Evolutionary conservation across 2,888 invertebrate genomes (phyloP), one percentile per base, ranked within the genome.

Genomic region (Eupeodes luniger): DNA sequence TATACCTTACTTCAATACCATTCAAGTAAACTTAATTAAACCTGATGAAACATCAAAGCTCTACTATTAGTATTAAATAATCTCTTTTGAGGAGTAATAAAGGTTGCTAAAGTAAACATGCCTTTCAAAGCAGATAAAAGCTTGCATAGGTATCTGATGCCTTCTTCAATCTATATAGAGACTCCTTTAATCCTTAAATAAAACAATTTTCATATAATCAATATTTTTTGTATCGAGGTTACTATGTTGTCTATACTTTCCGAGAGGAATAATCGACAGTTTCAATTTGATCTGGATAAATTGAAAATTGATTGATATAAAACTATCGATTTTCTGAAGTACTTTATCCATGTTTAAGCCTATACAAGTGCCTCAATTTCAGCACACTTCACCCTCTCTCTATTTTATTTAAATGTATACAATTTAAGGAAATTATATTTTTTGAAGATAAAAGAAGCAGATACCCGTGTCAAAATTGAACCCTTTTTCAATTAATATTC

Each of bases 401-500:
- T 5, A 40, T 9, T 40, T 40, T 40, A 27, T 27, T 27, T 27
- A 27, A 27, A 27, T 9, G 16, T 3, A 64, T 49, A 66, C 57
- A 59, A 34, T 62, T 49, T 76, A 69, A 61, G 67, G 59, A 81
- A 75, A 67, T 61, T 34, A 69, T 61, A 47, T 49, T 49, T 16
- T 27, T 66, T 16, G 27, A 47, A 66, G 76, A 76, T 69, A 81
- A 55, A 81, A 55, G n/a, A 51, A 61, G 14, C n/a, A 47, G 53
- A 16, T 16, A 76, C 76, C 47, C 69, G 49, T 75, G 61, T 81
- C 81, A 76, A 62, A 62, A 53, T 34, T 55, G 36, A 76, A 81
- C 69, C 81, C 81, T 81, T 81, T 81, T 81, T 81, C 47, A 61
- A 67, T 81, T 74, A 66, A 74, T 57, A 57, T 74, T 66, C 40